Percentiles rank a stretch among this genome's conserved stretches.
Evolutionary conservation across 2,797 vertebrate genomes (phyloP).

Genomic region (Pelodytes ibericus): DNA sequence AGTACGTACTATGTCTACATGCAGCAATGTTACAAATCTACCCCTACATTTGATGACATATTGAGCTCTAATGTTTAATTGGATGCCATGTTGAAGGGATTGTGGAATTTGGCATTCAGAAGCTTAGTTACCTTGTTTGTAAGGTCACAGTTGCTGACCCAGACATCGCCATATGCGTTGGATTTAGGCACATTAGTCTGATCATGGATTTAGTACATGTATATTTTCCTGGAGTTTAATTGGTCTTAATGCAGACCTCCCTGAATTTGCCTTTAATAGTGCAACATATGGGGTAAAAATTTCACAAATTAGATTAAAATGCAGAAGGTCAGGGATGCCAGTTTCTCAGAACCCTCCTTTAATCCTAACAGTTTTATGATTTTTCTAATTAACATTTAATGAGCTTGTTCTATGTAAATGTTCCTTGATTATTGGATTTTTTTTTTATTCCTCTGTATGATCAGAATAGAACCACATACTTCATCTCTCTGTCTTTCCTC

Average conservation of each 20-base stretch:
- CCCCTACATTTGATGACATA: too few relatives aligned
- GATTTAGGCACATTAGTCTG: constrained; percentile 24
- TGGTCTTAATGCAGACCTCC: constrained; percentile 19
- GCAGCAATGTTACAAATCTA: too few relatives aligned
- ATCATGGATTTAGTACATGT: constrained; percentile 21
- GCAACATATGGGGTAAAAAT: constrained; percentile 13
- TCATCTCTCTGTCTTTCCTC: too few relatives aligned
- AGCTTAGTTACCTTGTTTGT: constrained; percentile 2
- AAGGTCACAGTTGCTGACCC: constrained; percentile 22
- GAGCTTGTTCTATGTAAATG: too few relatives aligned
- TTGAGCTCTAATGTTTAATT: too few relatives aligned
- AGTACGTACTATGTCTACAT: too few relatives aligned
- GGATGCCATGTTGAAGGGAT: not conserved
- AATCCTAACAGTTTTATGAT: too few relatives aligned
- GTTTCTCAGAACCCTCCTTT: too few relatives aligned
- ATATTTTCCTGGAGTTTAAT: constrained; percentile 16
- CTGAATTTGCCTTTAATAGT: not conserved
- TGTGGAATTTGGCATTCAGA: not conserved
- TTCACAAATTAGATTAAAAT: constrained; percentile 9
- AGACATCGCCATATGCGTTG: constrained; percentile 44
- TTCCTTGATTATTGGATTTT: too few relatives aligned
- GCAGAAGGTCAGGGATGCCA: not conserved
- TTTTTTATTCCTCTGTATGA: too few relatives aligned
- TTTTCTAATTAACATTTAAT: not conserved
- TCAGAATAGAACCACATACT: too few relatives aligned